Base-by-base conservation (phyloP, 1,140 invertebrate species). In the Sinella curviseta region DNA sequence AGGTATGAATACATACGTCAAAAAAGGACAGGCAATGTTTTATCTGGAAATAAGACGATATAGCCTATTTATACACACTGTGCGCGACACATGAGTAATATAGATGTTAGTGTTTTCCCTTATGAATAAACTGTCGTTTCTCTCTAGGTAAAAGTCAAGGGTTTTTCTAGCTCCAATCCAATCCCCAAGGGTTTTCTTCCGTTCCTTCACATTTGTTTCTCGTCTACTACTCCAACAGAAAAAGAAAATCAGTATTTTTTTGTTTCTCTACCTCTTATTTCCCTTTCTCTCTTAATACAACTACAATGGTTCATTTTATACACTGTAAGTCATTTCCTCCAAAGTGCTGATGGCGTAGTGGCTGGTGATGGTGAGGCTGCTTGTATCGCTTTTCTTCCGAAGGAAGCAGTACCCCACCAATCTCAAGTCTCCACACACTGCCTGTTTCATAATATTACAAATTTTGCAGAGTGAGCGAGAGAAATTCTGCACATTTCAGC, bases 361-460 rank as follows among this genome's bases (percentile, higher is more conserved):
- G n/a, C n/a, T n/a, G n/a, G n/a, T n/a, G n/a, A n/a, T n/a, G n/a
- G n/a, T n/a, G n/a, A n/a, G n/a, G n/a, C n/a, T n/a, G n/a, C n/a
- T n/a, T n/a, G n/a, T n/a, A n/a, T n/a, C 39, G 4, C 4, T 48
- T 48, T 48, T 48, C 39, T 48, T 8, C 39, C 39, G 4, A 48
- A 48, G 39, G 17, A 4, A 48, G n/a, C n/a, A n/a, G n/a, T n/a
- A n/a, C n/a, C n/a, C n/a, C n/a, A n/a, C n/a, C n/a, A n/a, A n/a
- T 48, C 4, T 17, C 39, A 48, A 4, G 4, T 8, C 39, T 48
- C 4, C 39, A 8, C 4, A 4, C 39, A 48, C 39, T 4, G 39
- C 39, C 39, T 60, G 55, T 60, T 60, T 60, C 55, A 60, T 12
- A 60, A 60, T 60, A 60, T 60, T 60, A 60, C 55, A 60, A 60